These are phyloP conservation scores for Ischnura elegans DNA, from an alignment of 2,888 invertebrate species.

Conservation along the genomic window DNA sequence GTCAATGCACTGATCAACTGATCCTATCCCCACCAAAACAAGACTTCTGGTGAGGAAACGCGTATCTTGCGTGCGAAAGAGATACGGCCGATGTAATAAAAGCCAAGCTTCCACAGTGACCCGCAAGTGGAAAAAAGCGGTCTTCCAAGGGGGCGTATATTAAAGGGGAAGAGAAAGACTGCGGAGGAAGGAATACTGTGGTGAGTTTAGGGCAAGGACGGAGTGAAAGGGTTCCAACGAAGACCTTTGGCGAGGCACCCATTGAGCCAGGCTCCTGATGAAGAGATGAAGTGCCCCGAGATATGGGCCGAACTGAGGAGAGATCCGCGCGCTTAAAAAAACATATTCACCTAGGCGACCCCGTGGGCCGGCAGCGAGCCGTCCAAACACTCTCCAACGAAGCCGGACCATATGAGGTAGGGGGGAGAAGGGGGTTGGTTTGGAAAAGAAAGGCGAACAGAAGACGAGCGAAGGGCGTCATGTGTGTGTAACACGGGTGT, in stretches of 20 bases:
- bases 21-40: not conserved
- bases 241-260: not conserved
- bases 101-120: not conserved
- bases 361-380: not conserved
- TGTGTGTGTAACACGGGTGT: not conserved
- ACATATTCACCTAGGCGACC: not conserved
- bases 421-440: not conserved
- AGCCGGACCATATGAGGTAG: not conserved
- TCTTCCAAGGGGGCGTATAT: not conserved
- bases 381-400: not conserved
- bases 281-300: constrained; percentile 41
- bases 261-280: not conserved
- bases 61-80: not conserved
- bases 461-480: not conserved
- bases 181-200: not conserved
- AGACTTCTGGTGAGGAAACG: not conserved
- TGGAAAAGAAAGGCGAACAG: not conserved
- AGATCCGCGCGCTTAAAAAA: not conserved
- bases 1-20: not conserved
- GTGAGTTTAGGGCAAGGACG: too few relatives aligned
- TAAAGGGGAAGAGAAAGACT: not conserved
- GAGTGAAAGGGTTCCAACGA: not conserved
- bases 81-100: not conserved
- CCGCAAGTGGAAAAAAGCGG: not conserved
- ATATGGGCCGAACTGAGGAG: not conserved